A percentile compares a stretch with the other conserved stretches of the same genome.
These are phyloP conservation scores for Lasioglossum zephyrum DNA, from an alignment of 2,888 invertebrate species.

Conservation along the genomic window DNA sequence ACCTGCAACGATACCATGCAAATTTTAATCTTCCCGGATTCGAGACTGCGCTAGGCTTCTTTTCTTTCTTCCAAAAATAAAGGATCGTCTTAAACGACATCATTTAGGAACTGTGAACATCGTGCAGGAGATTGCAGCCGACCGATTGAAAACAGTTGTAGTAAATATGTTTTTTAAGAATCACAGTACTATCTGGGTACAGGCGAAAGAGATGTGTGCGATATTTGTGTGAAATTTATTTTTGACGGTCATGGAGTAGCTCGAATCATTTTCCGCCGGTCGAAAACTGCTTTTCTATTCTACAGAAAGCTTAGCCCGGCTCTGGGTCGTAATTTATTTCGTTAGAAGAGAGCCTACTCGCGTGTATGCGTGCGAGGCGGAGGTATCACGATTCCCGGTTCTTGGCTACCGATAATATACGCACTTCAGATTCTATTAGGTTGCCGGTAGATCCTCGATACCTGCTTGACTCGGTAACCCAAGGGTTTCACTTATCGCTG, in stretches of 20 bases:
- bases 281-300: neutral
- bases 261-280: neutral
- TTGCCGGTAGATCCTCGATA: conserved; percentile 68
- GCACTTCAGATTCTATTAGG: conserved; percentile 59
- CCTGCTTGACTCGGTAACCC: conserved; percentile 73
- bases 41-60: neutral
- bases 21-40: neutral
- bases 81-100: neutral
- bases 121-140: neutral
- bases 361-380: conserved; percentile 3
- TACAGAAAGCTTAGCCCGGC: neutral
- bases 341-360: too few species aligned
- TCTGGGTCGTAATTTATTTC: conserved; percentile 31
- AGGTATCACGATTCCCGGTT: conserved; percentile 52
- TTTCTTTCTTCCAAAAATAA: neutral
- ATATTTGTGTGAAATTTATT: neutral
- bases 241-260: neutral
- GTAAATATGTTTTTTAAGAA: neutral
- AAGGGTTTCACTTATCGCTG: conserved; percentile 79
- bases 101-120: neutral
- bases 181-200: neutral
- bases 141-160: neutral
- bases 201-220: neutral
- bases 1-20: neutral
- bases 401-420: conserved; percentile 66